These are phyloP conservation scores for Lordiphosa fenestrarum DNA, from an alignment of 2,888 invertebrate species.

Conservation along the genomic window DNA sequence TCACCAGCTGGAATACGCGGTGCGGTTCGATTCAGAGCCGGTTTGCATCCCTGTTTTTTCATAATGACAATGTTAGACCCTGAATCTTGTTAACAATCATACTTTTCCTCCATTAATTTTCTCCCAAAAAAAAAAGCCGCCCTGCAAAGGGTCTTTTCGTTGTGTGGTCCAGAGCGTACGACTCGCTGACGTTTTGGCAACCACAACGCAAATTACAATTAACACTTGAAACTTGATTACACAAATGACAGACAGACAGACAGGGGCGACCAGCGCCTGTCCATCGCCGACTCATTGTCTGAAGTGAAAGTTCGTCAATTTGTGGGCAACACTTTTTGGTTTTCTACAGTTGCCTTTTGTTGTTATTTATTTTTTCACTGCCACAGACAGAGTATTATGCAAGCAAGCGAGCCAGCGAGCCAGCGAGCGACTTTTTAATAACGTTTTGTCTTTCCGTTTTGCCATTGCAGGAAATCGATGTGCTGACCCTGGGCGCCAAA, in stretches of 20 bases:
- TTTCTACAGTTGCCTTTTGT: neutral
- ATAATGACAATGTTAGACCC: no score
- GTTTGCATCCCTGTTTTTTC: no score
- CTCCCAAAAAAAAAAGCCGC: no score
- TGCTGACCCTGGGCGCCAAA: conserved; percentile 84
- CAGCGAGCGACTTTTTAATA: neutral
- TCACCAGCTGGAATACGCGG: no score
- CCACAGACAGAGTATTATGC: conserved; percentile 22
- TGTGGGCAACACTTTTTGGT: conserved; percentile 21
- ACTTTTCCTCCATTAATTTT: no score
- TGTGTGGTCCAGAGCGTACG: neutral
- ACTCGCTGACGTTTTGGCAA: conserved; percentile 3
- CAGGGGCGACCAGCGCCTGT: conserved; percentile 2
- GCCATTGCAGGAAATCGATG: conserved; percentile 84
- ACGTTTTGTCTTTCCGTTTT: neutral
- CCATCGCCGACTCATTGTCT: conserved; percentile 40
- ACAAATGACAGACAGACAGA: conserved; percentile 30
- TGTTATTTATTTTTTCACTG: conserved; percentile 33
- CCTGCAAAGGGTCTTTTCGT: no score
- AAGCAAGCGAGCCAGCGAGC: neutral
- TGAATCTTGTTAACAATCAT: no score
- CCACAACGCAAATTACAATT: conserved; percentile 32
- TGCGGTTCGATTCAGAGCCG: no score
- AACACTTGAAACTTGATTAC: conserved; percentile 44
- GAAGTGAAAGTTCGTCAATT: conserved; percentile 63